A percentile compares a stretch with the other conserved stretches of the same genome.
Evolutionary conservation across 2,113 vertebrate species (phyloP).

Genomic region (Ochotona princeps): DNA sequence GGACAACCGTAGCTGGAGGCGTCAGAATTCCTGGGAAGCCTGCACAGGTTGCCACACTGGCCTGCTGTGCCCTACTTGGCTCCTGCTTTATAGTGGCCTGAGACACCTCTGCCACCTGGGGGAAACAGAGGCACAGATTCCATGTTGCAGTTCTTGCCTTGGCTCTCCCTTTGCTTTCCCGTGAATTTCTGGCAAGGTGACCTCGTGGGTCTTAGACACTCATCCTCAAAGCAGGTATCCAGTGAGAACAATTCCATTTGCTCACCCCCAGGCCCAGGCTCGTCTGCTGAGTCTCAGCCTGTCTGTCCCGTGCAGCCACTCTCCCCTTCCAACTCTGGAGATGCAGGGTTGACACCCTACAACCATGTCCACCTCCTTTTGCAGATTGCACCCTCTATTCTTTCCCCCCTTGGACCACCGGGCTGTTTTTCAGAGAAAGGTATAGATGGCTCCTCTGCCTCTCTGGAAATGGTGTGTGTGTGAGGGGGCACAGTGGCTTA

Average conservation of each 20-base stretch:
- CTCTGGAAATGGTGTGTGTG: neutral
- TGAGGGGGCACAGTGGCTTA: too few relatives aligned
- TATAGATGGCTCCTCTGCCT: neutral
- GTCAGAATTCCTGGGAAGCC: conserved; percentile 65
- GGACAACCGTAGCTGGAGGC: conserved; percentile 62
- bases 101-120: conserved; percentile 72
- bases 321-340: neutral
- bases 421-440: neutral
- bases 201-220: neutral
- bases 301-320: neutral
- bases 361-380: neutral
- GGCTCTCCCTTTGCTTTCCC: neutral
- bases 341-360: neutral
- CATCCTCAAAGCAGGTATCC: too few relatives aligned
- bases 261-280: too few relatives aligned
- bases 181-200: neutral
- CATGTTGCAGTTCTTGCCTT: neutral
- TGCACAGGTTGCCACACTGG: conserved; percentile 59
- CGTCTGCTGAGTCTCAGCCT: neutral
- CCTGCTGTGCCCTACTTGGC: neutral
- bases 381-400: neutral
- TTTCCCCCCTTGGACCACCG: neutral
- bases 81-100: conserved; percentile 61
- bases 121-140: neutral
- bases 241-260: too few relatives aligned